Conservation (phyloP, 2,797 vertebrate genomes). For the Scomberomorus guttatus region DNA sequence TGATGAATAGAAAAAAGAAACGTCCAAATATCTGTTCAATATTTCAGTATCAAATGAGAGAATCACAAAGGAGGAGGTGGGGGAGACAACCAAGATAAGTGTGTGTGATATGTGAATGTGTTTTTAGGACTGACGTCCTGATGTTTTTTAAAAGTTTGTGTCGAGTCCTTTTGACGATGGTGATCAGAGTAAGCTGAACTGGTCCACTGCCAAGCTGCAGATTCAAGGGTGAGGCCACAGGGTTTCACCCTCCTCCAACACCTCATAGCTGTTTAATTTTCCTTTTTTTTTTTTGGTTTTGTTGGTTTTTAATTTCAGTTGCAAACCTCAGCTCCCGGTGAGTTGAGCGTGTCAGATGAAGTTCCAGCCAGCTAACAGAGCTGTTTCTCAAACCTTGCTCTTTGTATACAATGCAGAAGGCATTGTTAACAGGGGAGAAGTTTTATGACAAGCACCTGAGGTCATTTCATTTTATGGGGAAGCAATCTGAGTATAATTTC, state of each 20-base stretch:
- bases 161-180: conserved; percentile 85
- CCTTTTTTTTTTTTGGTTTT: conserved; percentile 57
- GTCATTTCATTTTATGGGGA: conserved; percentile 76
- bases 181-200: conserved; percentile 86
- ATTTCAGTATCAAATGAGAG: conserved; percentile 85
- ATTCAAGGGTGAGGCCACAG: conserved; percentile 79
- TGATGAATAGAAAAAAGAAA: conserved; percentile 79
- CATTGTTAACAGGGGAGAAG: conserved; percentile 73
- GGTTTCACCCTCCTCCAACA: conserved; percentile 83
- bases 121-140: conserved; percentile 87
- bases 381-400: conserved; percentile 78
- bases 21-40: conserved; percentile 86
- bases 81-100: conserved; percentile 84
- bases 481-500: conserved; percentile 79
- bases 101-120: conserved; percentile 88
- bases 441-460: conserved; percentile 79
- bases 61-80: conserved; percentile 83
- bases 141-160: conserved; percentile 88
- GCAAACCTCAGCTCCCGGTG: conserved; percentile 80
- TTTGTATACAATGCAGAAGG: conserved; percentile 71
- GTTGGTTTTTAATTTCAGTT: conserved; percentile 73
- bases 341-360: conserved; percentile 76
- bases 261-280: conserved; percentile 80
- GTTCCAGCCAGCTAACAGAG: conserved; percentile 73
- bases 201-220: conserved; percentile 88